Evolutionary conservation across 2,888 invertebrate species (phyloP).

Genomic region (Julus scanicus): DNA sequence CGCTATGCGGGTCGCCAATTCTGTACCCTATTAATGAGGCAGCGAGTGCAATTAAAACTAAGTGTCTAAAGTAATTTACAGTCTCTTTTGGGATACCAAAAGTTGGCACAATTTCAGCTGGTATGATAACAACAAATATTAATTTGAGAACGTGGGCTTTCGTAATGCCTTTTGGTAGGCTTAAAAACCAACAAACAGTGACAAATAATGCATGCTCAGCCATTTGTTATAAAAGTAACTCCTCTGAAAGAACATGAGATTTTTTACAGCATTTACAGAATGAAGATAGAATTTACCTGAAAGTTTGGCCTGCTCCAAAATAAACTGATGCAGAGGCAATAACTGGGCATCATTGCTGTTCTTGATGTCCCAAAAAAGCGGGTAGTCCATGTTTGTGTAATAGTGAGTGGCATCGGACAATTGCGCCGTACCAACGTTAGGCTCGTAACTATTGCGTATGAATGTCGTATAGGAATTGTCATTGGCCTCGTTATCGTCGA

Average conservation of each 20-base stretch:
- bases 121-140: no score
- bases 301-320: constrained; percentile 84
- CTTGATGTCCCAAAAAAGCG: constrained; percentile 58
- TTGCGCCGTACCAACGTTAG: constrained; percentile 60
- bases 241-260: no score
- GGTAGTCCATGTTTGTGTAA: constrained; percentile 64
- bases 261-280: no score
- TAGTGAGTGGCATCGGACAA: constrained; percentile 60
- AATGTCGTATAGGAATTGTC: constrained; percentile 53
- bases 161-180: background rate
- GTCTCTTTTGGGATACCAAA: no score
- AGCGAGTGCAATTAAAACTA: constrained; percentile 59
- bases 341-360: constrained; percentile 71
- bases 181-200: background rate
- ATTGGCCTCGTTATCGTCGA: constrained; percentile 47
- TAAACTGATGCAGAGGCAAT: constrained; percentile 86
- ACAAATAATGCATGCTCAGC: background rate
- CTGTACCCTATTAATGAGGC: constrained; percentile 71
- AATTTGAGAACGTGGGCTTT: no score
- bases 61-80: no score
- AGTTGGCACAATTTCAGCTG: no score
- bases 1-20: constrained; percentile 75
- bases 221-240: no score
- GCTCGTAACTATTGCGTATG: constrained; percentile 60
- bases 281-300: constrained; percentile 69